Evolutionary conservation across 1,140 invertebrate species (phyloP).

Genomic region (Heliconius hewitsoni): DNA sequence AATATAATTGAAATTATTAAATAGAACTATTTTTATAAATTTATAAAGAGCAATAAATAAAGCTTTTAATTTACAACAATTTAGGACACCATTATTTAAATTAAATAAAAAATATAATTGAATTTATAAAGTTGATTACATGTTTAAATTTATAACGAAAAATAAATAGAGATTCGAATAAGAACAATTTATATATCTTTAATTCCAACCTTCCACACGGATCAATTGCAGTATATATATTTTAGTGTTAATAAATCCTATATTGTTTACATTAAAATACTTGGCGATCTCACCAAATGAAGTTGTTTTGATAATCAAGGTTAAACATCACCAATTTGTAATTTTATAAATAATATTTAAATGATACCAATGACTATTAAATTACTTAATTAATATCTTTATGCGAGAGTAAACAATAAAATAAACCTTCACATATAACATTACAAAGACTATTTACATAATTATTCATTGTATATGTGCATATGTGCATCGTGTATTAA

Average conservation of each 20-base stretch:
- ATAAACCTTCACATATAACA: too few species aligned
- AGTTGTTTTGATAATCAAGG: conserved; percentile 2
- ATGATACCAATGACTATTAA: too few species aligned
- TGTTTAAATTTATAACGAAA: too few species aligned
- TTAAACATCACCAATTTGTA: neutral
- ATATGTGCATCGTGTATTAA: too few species aligned
- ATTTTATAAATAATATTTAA: neutral
- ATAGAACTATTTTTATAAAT: neutral
- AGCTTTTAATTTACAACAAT: neutral
- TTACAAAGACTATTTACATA: too few species aligned
- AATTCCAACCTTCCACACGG: neutral
- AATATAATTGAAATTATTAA: neutral
- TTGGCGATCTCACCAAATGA: neutral
- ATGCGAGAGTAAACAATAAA: too few species aligned
- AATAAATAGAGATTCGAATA: too few species aligned
- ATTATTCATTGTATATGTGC: too few species aligned
- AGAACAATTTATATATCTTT: too few species aligned
- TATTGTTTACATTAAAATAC: neutral
- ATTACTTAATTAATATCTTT: too few species aligned
- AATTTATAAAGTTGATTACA: neutral
- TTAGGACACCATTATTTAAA: neutral
- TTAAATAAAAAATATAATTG: neutral
- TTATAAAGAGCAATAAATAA: neutral
- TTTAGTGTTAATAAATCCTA: neutral
- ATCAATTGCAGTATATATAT: neutral